A percentile compares a stretch with the other conserved stretches of the same genome.
These are phyloP conservation scores for Phorcus lineatus DNA, from an alignment of 2,888 invertebrate genomes.

Conservation along the genomic window DNA sequence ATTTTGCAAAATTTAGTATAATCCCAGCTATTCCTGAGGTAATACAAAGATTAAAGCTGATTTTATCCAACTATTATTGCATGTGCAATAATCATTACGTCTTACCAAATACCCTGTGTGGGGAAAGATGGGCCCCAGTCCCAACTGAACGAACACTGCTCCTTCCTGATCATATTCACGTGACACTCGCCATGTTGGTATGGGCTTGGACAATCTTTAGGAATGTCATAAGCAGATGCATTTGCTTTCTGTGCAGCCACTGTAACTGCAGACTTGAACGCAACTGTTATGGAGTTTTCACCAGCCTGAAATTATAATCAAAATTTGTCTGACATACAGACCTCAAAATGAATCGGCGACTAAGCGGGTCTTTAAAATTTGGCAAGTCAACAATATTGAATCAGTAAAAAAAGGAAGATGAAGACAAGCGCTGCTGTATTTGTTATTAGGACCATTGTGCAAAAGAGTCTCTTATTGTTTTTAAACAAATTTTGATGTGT, in stretches of 20 bases:
- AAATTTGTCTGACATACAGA: background rate
- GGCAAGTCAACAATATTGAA: background rate
- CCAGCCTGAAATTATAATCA: slow-evolving; percentile 47
- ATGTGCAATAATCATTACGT: background rate
- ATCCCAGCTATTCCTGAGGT: too few relatives aligned
- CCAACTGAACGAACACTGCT: slow-evolving; percentile 92
- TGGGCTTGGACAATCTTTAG: slow-evolving; percentile 86
- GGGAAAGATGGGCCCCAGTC: slow-evolving; percentile 98
- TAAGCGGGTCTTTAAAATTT: background rate
- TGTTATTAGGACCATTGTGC: too few relatives aligned
- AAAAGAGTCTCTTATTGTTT: background rate
- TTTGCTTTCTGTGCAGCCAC: slow-evolving; percentile 77
- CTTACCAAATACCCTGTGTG: slow-evolving; percentile 92
- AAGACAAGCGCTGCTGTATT: too few relatives aligned
- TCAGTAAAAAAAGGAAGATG: too few relatives aligned
- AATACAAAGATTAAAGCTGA: background rate
- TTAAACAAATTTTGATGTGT: too few relatives aligned
- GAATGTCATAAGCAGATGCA: slow-evolving; percentile 72
- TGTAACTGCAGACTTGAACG: slow-evolving; percentile 82
- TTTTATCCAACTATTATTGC: too few relatives aligned
- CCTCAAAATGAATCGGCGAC: background rate
- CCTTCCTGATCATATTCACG: slow-evolving; percentile 83
- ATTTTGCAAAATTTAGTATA: too few relatives aligned
- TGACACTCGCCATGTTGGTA: slow-evolving; percentile 92
- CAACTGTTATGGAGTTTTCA: slow-evolving; percentile 80